These are phyloP conservation scores for Eupsittula cactorum DNA, from an alignment of 2,113 vertebrate genomes.

Conservation along the genomic window DNA sequence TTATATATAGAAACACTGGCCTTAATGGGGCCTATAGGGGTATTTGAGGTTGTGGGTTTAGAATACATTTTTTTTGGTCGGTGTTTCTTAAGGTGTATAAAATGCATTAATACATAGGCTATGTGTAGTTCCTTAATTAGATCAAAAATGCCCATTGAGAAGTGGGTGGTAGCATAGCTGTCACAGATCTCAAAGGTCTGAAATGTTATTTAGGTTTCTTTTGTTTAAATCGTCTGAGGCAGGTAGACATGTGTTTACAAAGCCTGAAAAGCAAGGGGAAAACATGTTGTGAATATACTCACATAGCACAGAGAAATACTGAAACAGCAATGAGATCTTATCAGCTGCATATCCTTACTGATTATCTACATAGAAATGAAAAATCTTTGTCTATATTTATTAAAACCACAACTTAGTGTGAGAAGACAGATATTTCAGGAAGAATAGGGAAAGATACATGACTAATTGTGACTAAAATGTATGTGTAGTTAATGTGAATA, in stretches of 20 bases:
- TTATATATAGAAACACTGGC: background rate
- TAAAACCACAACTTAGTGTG: slow-evolving; percentile 18
- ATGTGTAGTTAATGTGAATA: slow-evolving; percentile 3
- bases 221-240: background rate
- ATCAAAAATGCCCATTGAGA: background rate
- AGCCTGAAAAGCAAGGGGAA: background rate
- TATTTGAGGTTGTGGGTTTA: background rate
- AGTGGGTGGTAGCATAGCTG: background rate
- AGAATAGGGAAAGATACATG: background rate
- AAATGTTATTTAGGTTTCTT: background rate
- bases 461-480: background rate
- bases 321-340: background rate
- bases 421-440: slow-evolving; percentile 16
- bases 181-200: background rate
- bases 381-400: slow-evolving; percentile 6
- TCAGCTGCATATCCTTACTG: slow-evolving; percentile 1
- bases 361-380: background rate
- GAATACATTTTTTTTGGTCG: background rate
- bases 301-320: background rate
- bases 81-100: background rate
- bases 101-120: background rate
- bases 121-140: background rate
- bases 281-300: background rate
- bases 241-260: background rate
- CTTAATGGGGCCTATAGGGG: background rate